Conservation (phyloP, 2,888 invertebrate species). For the Ellobium chinense region DNA sequence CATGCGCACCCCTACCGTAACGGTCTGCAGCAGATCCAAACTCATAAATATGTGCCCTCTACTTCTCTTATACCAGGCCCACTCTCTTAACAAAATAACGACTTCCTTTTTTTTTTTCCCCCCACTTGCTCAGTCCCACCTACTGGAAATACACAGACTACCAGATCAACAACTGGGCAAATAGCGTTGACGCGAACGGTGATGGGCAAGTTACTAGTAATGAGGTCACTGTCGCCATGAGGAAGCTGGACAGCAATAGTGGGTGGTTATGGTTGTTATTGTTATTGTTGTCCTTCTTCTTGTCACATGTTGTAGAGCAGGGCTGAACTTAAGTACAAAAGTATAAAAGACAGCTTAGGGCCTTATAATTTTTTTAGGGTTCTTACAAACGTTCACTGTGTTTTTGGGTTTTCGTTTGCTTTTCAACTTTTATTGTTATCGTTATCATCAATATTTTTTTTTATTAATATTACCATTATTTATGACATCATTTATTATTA, state of each 20-base stretch:
- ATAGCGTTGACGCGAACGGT: neutral
- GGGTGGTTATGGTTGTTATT: neutral
- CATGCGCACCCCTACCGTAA: no score
- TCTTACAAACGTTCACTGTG: neutral
- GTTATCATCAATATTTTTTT: no score
- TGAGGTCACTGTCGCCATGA: neutral
- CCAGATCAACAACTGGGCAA: neutral
- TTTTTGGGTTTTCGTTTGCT: no score
- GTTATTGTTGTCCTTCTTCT: neutral
- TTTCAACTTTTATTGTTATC: no score
- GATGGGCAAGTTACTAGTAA: neutral
- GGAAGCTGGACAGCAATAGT: neutral
- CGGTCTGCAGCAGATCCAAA: no score
- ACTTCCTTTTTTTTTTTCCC: no score
- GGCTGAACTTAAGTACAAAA: no score
- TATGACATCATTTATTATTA: no score
- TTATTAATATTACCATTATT: no score
- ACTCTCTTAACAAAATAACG: no score
- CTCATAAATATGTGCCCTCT: neutral
- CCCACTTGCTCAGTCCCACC: neutral
- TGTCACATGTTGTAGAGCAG: no score
- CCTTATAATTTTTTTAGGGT: neutral
- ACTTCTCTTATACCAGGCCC: neutral
- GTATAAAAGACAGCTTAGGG: no score
- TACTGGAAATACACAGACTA: neutral